Percentiles rank a stretch among this genome's conserved stretches.
Evolutionary conservation across 92 coral and sea anemone species (phyloP).

Genomic region (Pocillopora meandrina): DNA sequence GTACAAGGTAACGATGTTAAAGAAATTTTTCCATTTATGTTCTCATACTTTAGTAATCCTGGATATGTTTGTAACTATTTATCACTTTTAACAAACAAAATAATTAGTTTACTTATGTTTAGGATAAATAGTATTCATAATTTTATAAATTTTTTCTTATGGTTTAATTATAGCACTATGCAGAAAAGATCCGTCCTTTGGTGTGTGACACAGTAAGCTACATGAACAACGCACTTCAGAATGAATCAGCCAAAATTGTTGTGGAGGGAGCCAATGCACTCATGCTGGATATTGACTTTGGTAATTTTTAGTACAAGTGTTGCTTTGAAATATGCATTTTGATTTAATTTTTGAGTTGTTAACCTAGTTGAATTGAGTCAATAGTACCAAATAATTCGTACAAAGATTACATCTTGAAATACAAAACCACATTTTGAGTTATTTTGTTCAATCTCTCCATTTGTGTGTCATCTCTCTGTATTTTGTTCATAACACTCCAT

Average conservation of each 20-base stretch:
- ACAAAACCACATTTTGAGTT: no score
- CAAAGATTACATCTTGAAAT: no score
- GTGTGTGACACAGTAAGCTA: constrained; percentile 93
- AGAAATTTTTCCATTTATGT: background rate
- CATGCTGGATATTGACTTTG: constrained; percentile 97
- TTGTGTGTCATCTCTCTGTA: no score
- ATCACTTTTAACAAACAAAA: background rate
- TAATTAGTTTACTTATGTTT: background rate
- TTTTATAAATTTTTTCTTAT: background rate
- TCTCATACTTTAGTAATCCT: background rate
- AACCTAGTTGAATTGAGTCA: no score
- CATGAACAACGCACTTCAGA: constrained; percentile 87
- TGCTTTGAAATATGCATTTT: background rate
- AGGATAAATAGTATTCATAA: background rate
- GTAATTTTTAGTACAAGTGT: constrained; percentile 43
- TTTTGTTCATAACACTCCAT: no score
- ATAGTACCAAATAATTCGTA: no score
- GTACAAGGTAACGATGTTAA: constrained; percentile 73
- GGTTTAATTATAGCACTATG: constrained; percentile 56
- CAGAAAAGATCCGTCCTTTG: constrained; percentile 88
- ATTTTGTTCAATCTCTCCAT: no score
- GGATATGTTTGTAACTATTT: background rate
- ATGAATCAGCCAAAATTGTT: constrained; percentile 62
- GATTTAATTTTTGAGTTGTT: no score
- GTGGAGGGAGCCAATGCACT: constrained; percentile 98